Conservation (phyloP, 1,140 invertebrate genomes). For the Cydia strobilella region DNA sequence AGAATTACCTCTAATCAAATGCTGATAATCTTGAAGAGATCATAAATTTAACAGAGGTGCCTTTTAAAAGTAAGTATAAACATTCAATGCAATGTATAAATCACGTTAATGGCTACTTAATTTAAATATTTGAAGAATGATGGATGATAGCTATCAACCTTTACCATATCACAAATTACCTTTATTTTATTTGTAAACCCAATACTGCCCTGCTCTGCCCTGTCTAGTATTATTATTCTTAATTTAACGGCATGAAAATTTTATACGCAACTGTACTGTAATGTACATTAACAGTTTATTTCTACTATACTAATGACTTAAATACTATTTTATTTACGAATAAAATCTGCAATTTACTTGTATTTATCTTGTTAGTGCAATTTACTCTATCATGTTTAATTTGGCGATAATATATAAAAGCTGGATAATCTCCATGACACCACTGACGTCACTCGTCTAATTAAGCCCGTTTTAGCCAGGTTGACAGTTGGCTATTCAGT, state of each 20-base stretch:
- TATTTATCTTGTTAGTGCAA: neutral
- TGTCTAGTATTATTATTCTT: no score
- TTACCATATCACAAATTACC: neutral
- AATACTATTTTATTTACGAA: no score
- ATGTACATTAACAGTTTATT: no score
- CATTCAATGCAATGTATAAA: constrained; percentile 28
- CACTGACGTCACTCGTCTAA: constrained; percentile 55
- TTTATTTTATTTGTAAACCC: neutral
- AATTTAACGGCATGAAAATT: no score
- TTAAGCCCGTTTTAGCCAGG: constrained; percentile 60
- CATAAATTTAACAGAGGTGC: constrained; percentile 19
- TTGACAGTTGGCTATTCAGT: constrained; percentile 70
- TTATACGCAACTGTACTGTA: no score
- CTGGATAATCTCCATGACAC: constrained; percentile 58
- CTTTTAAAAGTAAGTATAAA: constrained; percentile 18
- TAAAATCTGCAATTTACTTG: no score
- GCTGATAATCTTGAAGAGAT: constrained; percentile 11
- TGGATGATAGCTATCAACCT: constrained; percentile 7
- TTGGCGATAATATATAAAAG: constrained; percentile 48
- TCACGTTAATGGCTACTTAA: constrained; percentile 8
- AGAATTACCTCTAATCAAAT: neutral
- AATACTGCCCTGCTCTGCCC: no score
- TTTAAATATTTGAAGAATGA: constrained; percentile 9
- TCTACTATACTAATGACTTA: no score
- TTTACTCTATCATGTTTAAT: neutral